Conservation (phyloP, 2,113 vertebrate genomes). For the Myiozetetes cayanensis region DNA sequence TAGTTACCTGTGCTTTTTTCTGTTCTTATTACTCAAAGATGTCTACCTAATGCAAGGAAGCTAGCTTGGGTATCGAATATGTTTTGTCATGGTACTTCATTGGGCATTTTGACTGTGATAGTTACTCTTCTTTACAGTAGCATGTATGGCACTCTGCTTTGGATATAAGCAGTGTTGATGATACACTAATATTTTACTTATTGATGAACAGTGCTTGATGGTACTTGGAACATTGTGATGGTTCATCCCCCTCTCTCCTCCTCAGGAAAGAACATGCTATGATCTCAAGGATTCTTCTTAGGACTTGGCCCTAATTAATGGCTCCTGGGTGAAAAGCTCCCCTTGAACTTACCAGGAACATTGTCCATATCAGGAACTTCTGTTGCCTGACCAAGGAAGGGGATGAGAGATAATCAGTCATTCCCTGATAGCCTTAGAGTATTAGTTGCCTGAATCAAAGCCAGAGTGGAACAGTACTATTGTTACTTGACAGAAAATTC, state of each 20-base stretch:
- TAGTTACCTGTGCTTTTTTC: not conserved
- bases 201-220: not conserved
- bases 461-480: not conserved
- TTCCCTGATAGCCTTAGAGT: not conserved
- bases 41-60: not conserved
- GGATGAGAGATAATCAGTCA: not conserved
- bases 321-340: not conserved
- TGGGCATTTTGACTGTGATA: not conserved
- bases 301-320: not conserved
- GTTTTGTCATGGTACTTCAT: not conserved
- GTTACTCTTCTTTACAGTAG: not conserved
- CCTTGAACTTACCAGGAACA: not conserved
- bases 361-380: not conserved
- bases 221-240: too few species aligned
- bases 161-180: not conserved
- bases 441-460: not conserved
- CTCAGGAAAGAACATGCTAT: not conserved
- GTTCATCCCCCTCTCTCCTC: not conserved
- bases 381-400: not conserved
- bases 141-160: not conserved
- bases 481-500: not conserved
- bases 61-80: not conserved
- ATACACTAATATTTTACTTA: not conserved
- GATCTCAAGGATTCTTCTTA: not conserved
- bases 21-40: not conserved